A percentile compares a stretch with the other conserved stretches of the same genome.
These are phyloP conservation scores for Craseonycteris thonglongyai DNA, from an alignment of 2,113 vertebrate species.

Conservation along the genomic window DNA sequence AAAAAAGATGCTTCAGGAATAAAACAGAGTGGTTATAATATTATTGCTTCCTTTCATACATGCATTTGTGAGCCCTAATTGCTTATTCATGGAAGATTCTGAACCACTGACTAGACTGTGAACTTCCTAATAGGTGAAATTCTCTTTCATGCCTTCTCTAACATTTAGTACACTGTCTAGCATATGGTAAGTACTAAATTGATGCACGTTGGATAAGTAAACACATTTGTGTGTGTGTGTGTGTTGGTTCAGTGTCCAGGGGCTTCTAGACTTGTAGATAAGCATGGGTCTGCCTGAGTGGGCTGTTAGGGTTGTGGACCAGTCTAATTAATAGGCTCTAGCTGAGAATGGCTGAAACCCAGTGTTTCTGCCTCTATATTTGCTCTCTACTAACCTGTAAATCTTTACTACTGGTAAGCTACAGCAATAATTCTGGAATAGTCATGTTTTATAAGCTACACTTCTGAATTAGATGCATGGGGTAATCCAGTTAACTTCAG, in stretches of 20 bases:
- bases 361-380: fast-evolving
- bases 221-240: neutral
- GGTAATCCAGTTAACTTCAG: neutral
- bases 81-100: neutral
- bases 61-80: neutral
- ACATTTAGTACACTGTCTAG: neutral
- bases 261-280: neutral
- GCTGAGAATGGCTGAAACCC: neutral
- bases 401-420: fast-evolving
- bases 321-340: neutral
- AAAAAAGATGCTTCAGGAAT: neutral
- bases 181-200: neutral
- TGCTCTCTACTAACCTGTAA: neutral
- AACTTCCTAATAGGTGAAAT: neutral
- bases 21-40: neutral
- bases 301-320: neutral
- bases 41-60: neutral
- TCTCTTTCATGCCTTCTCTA: neutral
- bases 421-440: neutral
- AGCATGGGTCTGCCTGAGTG: neutral
- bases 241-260: neutral
- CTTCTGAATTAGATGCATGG: neutral
- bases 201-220: neutral
- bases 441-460: neutral
- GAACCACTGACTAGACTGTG: neutral